Evolutionary conservation across 2,113 vertebrate genomes (phyloP).

Genomic region (Crotalus tigris): DNA sequence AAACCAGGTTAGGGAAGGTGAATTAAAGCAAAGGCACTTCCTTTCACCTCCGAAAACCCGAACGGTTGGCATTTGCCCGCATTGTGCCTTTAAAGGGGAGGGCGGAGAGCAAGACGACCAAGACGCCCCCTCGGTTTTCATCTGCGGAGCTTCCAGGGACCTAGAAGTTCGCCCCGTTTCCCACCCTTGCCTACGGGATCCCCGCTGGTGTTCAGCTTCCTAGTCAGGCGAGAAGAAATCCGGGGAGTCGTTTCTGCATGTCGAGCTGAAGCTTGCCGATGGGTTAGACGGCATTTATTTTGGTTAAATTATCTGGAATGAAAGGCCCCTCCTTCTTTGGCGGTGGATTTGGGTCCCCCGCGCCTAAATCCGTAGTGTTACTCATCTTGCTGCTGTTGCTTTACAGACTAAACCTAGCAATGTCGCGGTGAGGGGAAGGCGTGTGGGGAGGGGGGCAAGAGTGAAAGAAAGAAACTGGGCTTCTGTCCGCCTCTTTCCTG

Average conservation of each 20-base stretch:
- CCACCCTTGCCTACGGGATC: neutral
- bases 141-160: neutral
- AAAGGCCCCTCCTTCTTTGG: slow-evolving; percentile 32
- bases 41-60: neutral
- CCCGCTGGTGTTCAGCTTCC: neutral
- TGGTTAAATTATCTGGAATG: slow-evolving; percentile 7
- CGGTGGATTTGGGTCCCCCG: slow-evolving; percentile 26
- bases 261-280: too few relatives aligned
- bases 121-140: neutral
- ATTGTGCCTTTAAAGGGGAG: neutral
- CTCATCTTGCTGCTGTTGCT: neutral
- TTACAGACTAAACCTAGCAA: neutral
- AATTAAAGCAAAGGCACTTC: neutral
- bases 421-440: neutral
- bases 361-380: neutral
- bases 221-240: slow-evolving; percentile 10
- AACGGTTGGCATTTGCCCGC: neutral
- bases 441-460: too few relatives aligned
- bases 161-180: neutral
- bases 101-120: too few relatives aligned
- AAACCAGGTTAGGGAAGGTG: neutral
- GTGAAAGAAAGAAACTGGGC: neutral
- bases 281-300: neutral
- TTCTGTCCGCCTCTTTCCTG: neutral
- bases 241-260: neutral